phyloP scores from a whole-genome alignment of 2,797 vertebrate species.

The Glyptemys insculpta region DNA sequence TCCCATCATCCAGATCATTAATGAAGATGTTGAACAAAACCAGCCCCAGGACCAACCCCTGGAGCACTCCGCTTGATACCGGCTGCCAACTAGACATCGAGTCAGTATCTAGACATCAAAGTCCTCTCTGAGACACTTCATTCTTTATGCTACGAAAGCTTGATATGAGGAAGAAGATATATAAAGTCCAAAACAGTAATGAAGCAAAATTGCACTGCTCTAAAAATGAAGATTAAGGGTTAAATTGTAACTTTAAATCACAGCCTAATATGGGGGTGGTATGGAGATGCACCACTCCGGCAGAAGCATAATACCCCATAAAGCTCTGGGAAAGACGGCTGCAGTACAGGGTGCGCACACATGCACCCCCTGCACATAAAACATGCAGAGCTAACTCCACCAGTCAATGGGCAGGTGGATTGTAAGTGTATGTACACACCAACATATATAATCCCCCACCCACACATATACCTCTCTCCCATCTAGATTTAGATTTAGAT shows the following conservation, averaged over 20 bases:
- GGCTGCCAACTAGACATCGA: too few species aligned
- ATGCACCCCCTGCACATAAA: accelerated
- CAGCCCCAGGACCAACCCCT: too few species aligned
- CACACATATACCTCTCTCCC: accelerated
- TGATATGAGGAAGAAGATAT: neutral
- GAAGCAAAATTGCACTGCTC: neutral
- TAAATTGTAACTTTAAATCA: neutral
- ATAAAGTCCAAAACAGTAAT: neutral
- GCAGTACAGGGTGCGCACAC: neutral
- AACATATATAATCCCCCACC: accelerated
- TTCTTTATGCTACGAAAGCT: neutral
- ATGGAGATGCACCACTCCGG: neutral
- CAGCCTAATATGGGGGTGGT: neutral
- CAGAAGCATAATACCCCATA: neutral
- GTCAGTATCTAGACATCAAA: neutral
- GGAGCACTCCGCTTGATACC: too few species aligned
- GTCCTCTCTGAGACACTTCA: neutral
- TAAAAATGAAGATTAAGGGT: neutral
- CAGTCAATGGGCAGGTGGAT: neutral
- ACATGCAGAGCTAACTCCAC: neutral
- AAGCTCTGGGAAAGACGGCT: neutral
- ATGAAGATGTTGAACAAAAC: too few species aligned
- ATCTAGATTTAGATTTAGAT: neutral
- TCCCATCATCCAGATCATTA: too few species aligned
- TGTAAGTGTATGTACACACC: neutral